A percentile compares a stretch with the other conserved stretches of the same genome.
Evolutionary conservation across 2,797 vertebrate genomes (phyloP).

Genomic region (Catamblyrhynchus diadema): DNA sequence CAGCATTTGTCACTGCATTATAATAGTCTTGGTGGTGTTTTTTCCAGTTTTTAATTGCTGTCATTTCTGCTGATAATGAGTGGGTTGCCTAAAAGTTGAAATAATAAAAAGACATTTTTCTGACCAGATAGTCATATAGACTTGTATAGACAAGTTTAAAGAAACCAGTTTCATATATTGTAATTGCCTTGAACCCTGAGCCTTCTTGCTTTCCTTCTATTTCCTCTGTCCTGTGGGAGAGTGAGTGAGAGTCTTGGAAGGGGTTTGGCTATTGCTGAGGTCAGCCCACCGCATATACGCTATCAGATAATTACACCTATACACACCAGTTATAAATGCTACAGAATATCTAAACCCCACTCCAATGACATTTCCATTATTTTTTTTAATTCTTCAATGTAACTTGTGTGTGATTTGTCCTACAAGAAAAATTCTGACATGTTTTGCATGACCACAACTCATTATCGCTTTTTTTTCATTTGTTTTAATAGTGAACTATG

Average conservation of each 20-base stretch:
- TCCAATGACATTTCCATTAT: not conserved
- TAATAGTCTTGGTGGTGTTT: not conserved
- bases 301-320: not conserved
- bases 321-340: not conserved
- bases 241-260: not conserved
- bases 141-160: not conserved
- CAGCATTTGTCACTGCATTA: not conserved
- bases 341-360: not conserved
- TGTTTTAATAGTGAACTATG: not conserved
- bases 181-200: not conserved
- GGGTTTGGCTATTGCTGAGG: not conserved
- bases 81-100: not conserved
- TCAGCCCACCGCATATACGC: not conserved
- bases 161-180: not conserved
- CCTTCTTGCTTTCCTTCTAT: not conserved
- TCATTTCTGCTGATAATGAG: not conserved
- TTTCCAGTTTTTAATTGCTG: not conserved
- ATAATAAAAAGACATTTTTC: not conserved
- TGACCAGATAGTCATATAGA: not conserved
- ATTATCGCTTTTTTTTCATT: not conserved
- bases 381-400: rapidly evolving
- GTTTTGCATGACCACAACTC: not conserved
- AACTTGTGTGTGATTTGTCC: not conserved
- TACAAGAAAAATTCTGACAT: not conserved
- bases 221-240: not conserved